Conservation (phyloP, 2,797 vertebrate genomes). For the Emydoidea blandingii region DNA sequence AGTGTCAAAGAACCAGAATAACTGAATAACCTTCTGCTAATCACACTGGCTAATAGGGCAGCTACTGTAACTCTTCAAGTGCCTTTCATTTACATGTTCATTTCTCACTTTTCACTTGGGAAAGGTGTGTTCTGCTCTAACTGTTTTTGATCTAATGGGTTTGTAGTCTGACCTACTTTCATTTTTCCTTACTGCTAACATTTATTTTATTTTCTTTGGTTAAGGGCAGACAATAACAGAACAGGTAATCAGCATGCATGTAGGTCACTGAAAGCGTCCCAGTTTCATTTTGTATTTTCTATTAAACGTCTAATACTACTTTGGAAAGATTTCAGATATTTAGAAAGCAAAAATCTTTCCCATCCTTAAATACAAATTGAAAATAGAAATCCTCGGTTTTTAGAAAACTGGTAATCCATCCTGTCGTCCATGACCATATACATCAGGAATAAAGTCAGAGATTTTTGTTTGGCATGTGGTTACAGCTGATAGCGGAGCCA, state of each 20-base stretch:
- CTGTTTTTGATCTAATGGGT: constrained; percentile 58
- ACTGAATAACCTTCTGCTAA: constrained; percentile 59
- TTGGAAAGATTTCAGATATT: constrained; percentile 56
- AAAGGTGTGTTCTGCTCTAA: constrained; percentile 40
- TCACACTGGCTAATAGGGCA: constrained; percentile 45
- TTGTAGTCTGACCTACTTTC: constrained; percentile 72
- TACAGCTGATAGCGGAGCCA: background rate
- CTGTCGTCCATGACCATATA: constrained; percentile 1
- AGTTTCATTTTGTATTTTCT: constrained; percentile 62
- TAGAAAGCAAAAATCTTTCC: constrained; percentile 31
- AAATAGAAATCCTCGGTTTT: constrained; percentile 30
- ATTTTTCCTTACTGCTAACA: constrained; percentile 64
- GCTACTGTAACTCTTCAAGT: constrained; percentile 41
- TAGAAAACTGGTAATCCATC: background rate
- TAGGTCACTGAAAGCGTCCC: constrained; percentile 68
- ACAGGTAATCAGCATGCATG: constrained; percentile 74
- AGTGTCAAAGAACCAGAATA: constrained; percentile 12
- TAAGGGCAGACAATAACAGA: constrained; percentile 72
- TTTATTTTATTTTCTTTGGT: constrained; percentile 73
- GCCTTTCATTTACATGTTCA: constrained; percentile 62
- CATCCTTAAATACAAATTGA: constrained; percentile 27
- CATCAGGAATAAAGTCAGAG: constrained; percentile 7
- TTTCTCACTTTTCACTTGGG: constrained; percentile 55
- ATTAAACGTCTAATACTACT: constrained; percentile 24
- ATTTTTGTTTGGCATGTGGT: constrained; percentile 1